phyloP scores from a whole-genome alignment of 2,113 vertebrate species.

The Apodemus speciosus region DNA sequence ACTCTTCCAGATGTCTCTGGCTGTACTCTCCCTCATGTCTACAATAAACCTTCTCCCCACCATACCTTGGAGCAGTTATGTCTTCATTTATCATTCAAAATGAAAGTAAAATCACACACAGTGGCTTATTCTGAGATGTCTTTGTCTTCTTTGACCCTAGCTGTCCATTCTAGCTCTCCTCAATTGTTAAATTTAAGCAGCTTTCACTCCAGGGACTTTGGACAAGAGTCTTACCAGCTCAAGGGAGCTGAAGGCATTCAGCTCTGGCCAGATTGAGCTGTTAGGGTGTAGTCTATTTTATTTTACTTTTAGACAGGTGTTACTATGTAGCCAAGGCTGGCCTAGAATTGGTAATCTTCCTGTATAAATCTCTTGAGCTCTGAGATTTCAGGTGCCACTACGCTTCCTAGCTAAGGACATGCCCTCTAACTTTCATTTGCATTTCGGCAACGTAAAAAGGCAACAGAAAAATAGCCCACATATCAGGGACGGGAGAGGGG shows the following conservation, averaged over 20 bases:
- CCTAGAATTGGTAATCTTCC: neutral
- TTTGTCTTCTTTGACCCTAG: neutral
- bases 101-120: neutral
- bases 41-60: neutral
- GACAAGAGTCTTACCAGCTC: neutral
- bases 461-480: neutral
- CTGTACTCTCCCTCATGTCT: neutral
- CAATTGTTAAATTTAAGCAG: neutral
- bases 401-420: neutral
- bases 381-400: neutral
- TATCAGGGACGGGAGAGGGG: neutral
- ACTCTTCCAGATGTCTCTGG: neutral
- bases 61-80: neutral
- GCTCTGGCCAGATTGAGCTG: neutral
- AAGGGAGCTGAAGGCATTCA: neutral
- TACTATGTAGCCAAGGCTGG: neutral
- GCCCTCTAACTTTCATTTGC: neutral
- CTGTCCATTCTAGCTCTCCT: neutral
- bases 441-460: neutral
- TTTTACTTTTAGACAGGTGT: neutral
- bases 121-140: constrained; percentile 3
- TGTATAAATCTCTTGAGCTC: too few species aligned
- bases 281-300: neutral
- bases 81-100: neutral
- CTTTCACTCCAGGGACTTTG: neutral